Evolutionary conservation across 2,797 vertebrate genomes (phyloP), one percentile per base, ranked within the genome.

Genomic region (Gallinago stenura): DNA sequence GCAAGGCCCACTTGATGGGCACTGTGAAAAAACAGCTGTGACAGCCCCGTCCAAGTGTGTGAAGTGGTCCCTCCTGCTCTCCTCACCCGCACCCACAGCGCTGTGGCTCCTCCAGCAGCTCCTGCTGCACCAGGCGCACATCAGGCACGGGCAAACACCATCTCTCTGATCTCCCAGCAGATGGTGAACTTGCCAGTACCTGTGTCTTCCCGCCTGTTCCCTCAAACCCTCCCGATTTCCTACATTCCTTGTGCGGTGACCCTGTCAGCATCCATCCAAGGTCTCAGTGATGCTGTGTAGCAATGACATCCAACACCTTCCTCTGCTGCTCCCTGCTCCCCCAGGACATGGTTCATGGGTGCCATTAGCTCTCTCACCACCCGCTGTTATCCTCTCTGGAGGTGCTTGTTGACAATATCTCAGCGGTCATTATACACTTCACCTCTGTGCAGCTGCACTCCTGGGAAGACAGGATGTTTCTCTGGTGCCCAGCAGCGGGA

Each of bases 21-120:
- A 19, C 18, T 1, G 0, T 31, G 51, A 33, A 65, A 79, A 85
- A 83, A 33, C 0, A 0, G 58, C 71, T 1, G 1, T 31, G 57
- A 68, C 15, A 60, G 69, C 26, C 53, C 14, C 1, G 1, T 7
- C 16, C 48, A n/a, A 51, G 8, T 10, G 7, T 18, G 54, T 66
- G 20, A 53, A 61, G 41, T 28, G 24, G 18, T 89, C 41, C 75
- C 37, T 91, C 37, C 81, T 87, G 53, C 53, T 81, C 35, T 43
- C 68, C 71, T 60, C 30, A n/a, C 37, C 61, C 43, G 35, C n/a
- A 46, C 31, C 35, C 46, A 39, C 57, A 64, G 6, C 0, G 0
- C 37, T 87, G 35, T 61, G 66, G 53, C 18, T 92, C 30, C 35
- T 68, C 35, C 7, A 3, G 79, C 62, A 83, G 35, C 45, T 62